Evolutionary conservation across 2,888 invertebrate species (phyloP).

Genomic region (Eupithecia insigniata): DNA sequence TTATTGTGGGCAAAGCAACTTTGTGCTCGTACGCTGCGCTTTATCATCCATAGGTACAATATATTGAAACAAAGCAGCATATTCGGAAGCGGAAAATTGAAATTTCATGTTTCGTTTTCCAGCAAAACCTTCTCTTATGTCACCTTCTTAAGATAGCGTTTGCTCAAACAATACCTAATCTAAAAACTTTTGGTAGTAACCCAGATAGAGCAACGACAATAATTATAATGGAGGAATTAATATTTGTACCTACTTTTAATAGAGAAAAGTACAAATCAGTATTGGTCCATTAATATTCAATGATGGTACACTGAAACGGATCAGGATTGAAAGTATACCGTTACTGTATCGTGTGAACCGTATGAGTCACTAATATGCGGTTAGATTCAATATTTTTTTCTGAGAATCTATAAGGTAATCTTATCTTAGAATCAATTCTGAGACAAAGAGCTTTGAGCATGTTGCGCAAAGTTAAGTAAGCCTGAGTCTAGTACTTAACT

Average conservation of each 20-base stretch:
- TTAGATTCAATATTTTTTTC: slow-evolving; percentile 36
- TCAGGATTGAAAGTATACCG: slow-evolving; percentile 20
- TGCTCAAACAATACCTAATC: too few species aligned
- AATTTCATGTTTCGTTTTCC: too few species aligned
- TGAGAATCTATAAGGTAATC: slow-evolving; percentile 31
- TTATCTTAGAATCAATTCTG: slow-evolving; percentile 29
- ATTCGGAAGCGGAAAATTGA: too few species aligned
- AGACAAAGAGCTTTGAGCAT: slow-evolving; percentile 32
- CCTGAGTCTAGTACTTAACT: background rate
- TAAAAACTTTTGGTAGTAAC: too few species aligned
- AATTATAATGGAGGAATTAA: too few species aligned
- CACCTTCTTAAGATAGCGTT: too few species aligned
- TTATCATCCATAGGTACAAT: background rate
- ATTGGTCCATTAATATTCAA: background rate
- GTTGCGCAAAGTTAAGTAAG: slow-evolving; percentile 27
- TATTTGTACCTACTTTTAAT: too few species aligned
- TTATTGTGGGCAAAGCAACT: slow-evolving; percentile 25
- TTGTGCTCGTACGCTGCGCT: slow-evolving; percentile 11
- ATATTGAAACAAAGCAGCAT: background rate
- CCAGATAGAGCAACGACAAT: background rate
- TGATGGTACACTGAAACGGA: slow-evolving; percentile 17
- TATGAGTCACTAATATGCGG: slow-evolving; percentile 36
- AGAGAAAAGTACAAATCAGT: background rate
- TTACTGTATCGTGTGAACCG: slow-evolving; percentile 27
- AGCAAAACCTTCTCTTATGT: too few species aligned